Evolutionary conservation across 2,113 vertebrate species (phyloP).

Genomic region (Rhinogobius similis): DNA sequence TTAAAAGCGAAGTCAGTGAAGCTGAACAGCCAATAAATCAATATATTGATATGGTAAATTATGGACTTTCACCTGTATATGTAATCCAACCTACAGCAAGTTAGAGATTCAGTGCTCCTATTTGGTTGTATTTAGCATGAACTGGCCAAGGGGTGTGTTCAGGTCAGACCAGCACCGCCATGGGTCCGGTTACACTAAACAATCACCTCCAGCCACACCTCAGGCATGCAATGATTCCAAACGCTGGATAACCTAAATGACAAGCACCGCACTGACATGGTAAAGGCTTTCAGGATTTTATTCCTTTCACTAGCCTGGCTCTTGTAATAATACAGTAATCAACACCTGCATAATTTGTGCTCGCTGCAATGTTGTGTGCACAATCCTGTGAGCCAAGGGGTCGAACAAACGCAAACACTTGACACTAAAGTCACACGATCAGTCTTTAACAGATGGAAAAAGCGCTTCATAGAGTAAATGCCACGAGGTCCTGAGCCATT

Average conservation of each 20-base stretch:
- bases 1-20: no score
- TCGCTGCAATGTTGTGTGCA: neutral
- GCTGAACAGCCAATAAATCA: no score
- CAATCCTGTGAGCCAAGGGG: neutral
- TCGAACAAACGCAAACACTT: neutral
- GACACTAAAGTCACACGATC: neutral
- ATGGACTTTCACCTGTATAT: no score
- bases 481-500: neutral
- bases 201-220: slow-evolving; percentile 2
- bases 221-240: neutral
- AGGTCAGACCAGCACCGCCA: neutral
- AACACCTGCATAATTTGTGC: neutral
- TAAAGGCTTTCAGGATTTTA: neutral
- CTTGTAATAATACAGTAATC: neutral
- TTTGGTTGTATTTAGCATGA: no score
- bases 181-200: slow-evolving; percentile 2
- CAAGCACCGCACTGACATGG: neutral
- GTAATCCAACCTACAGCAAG: no score
- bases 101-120: no score
- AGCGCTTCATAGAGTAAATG: neutral
- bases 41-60: no score
- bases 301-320: neutral
- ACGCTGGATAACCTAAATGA: neutral
- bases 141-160: neutral
- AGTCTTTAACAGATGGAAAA: neutral